phyloP scores from a whole-genome alignment of 2,888 invertebrate species.

The Lochmaea capreae region DNA sequence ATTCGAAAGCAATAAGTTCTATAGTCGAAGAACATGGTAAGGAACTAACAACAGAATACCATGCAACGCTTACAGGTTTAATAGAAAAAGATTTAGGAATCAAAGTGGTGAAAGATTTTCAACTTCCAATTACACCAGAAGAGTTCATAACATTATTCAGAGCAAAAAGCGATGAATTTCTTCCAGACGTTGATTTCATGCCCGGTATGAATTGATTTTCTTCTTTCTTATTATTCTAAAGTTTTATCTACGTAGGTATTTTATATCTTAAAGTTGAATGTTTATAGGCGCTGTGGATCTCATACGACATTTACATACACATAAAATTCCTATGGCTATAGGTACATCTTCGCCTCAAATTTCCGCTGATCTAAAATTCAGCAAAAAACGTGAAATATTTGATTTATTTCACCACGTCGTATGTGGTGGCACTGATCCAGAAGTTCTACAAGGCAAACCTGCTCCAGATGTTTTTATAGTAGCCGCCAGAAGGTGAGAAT shows the following conservation, averaged over 20 bases:
- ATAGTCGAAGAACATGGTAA: conserved; percentile 80
- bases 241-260: background rate
- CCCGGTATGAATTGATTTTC: conserved; percentile 71
- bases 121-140: conserved; percentile 71
- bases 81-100: conserved; percentile 67
- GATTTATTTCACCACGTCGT: conserved; percentile 71
- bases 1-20: conserved; percentile 78
- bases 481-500: conserved; percentile 69
- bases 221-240: background rate
- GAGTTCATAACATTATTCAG: conserved; percentile 71
- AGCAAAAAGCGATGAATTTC: conserved; percentile 69
- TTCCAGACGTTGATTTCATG: conserved; percentile 73
- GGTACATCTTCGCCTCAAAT: conserved; percentile 74
- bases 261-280: no score
- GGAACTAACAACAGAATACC: conserved; percentile 79
- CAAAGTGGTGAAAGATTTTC: conserved; percentile 68
- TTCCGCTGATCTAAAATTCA: conserved; percentile 69
- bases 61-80: conserved; percentile 68
- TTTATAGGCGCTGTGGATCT: conserved; percentile 67
- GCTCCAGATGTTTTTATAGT: conserved; percentile 77
- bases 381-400: conserved; percentile 67
- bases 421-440: conserved; percentile 73
- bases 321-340: conserved; percentile 74
- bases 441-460: conserved; percentile 77
- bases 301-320: conserved; percentile 68